Evolutionary conservation across 2,888 invertebrate species (phyloP).

Genomic region (Catotricha subobsoleta): DNA sequence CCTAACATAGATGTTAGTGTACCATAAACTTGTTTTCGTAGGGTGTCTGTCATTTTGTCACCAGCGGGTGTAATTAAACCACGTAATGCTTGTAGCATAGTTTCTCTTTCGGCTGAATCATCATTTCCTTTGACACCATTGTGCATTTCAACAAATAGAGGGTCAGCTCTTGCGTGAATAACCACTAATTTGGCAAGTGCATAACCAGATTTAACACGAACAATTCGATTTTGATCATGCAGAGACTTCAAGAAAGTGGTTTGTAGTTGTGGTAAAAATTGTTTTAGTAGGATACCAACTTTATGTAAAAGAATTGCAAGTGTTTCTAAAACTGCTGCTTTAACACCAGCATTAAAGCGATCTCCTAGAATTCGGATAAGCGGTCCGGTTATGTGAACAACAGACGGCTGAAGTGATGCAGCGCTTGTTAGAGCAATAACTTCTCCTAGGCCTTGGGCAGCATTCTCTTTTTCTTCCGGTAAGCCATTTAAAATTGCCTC

Average conservation of each 20-base stretch:
- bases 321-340: conserved; percentile 89
- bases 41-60: conserved; percentile 68
- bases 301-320: conserved; percentile 80
- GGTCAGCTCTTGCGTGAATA: conserved; percentile 87
- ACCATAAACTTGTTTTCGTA: conserved; percentile 52
- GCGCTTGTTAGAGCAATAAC: conserved; percentile 48
- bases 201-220: conserved; percentile 73
- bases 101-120: conserved; percentile 73
- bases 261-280: conserved; percentile 95
- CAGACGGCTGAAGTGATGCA: conserved; percentile 80
- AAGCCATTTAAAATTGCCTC: conserved; percentile 91
- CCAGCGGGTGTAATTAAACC: conserved; percentile 71
- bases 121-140: conserved; percentile 68
- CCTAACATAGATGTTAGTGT: conserved; percentile 51
- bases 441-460: conserved; percentile 76
- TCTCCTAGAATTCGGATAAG: conserved; percentile 94
- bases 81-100: conserved; percentile 79
- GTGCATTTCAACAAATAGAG: conserved; percentile 84
- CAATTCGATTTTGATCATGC: conserved; percentile 71
- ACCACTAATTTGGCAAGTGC: conserved; percentile 76
- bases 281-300: conserved; percentile 88
- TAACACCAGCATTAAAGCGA: conserved; percentile 82
- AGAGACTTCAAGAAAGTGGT: conserved; percentile 94
- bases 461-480: conserved; percentile 89
- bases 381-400: conserved; percentile 94